Evolutionary conservation across 2,113 vertebrate genomes (phyloP).

Genomic region (Corythornis cristatus): DNA sequence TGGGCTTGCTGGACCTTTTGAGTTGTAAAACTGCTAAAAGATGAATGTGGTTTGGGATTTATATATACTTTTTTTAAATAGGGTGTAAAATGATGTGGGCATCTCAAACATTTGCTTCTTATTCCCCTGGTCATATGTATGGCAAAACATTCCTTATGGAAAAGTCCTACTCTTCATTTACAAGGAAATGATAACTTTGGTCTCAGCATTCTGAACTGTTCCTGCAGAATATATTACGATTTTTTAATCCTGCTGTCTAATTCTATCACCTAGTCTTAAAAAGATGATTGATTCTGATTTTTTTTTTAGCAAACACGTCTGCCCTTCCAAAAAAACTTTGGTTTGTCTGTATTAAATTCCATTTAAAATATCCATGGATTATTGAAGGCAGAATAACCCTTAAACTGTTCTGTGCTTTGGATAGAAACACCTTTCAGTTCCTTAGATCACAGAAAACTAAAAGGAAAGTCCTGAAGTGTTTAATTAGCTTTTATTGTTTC

Average conservation of each 20-base stretch:
- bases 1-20: background rate
- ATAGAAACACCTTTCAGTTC: constrained; percentile 9
- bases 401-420: background rate
- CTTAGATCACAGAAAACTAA: background rate
- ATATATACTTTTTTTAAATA: background rate
- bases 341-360: constrained; percentile 24
- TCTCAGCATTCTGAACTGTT: constrained; percentile 14
- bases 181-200: background rate
- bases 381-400: background rate
- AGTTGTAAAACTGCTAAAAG: background rate
- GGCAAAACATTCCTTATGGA: background rate
- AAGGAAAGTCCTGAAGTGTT: background rate
- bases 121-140: background rate
- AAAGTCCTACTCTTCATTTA: constrained; percentile 7
- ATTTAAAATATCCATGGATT: background rate
- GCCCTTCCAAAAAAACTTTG: background rate
- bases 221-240: background rate
- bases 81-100: background rate
- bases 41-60: background rate
- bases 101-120: background rate
- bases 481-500: constrained; percentile 31
- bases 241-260: background rate
- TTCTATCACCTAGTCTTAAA: constrained; percentile 28
- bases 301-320: constrained; percentile 28
- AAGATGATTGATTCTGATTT: background rate